Base-by-base conservation (phyloP, 2,888 invertebrate genomes). In the Epistrophe eligans region DNA sequence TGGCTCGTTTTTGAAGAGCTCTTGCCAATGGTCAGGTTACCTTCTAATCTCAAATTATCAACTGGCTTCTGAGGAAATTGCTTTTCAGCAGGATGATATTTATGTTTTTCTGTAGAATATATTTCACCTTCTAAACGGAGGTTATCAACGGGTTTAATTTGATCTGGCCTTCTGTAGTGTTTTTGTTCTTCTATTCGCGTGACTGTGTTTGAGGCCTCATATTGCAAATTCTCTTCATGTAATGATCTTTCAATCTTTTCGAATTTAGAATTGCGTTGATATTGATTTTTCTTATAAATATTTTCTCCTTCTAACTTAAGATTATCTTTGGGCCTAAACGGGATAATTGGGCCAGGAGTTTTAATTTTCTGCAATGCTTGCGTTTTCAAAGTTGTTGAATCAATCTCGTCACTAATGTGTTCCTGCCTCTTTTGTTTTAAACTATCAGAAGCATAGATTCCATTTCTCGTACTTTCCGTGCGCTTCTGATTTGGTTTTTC, bases 31-130 rank as follows among this genome's bases (percentile, higher is more conserved):
- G 93, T 92, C 88, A 92, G 91, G 0, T 91, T 91, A 45, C 94
- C 95, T 92, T 95, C 95, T 8, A 94, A 93, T 90, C 93, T 93
- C 10, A 96, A 91, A 91, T 96, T 96, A 90, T 96, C 96, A 88
- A 94, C 94, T 38, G 95, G 95, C 24, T 81, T 81, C 57, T 77
- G 58, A 11, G 72, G 40, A 15, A 62, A 4, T 4, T 93, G 94
- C 48, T 94, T 89, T 84, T 93, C 93, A 13, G 91, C 94, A 28
- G 91, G 90, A 9, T 58, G 91, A 60, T 93, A 94, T 81, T 91
- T 90, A 11, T 93, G 92, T 55, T 90, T 91, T n/a, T 91, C 90
- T 0, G 90, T 91, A 2, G 79, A 70, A 35, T 88, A 77, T 17
- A 90, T 90, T 1, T 90, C 90, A 0, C 91, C 91, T 55, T 91